Conservation (phyloP, 2,113 vertebrate genomes). For the Chlamydotis undulata region DNA sequence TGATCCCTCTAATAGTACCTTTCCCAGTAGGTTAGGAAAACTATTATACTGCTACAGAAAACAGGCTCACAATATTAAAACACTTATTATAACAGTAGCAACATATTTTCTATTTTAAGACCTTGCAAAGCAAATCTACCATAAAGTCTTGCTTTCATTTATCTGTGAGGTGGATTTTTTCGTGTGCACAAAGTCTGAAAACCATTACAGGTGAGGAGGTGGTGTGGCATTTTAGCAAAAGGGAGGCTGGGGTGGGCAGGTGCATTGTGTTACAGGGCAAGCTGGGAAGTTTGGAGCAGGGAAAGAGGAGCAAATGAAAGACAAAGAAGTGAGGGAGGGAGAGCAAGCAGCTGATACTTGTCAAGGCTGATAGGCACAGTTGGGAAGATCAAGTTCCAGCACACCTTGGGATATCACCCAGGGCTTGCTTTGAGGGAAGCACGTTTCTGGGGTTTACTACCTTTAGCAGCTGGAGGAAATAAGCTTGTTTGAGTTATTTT, state of each 20-base stretch:
- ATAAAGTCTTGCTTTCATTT: not conserved
- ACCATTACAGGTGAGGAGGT: not conserved
- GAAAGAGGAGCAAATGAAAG: not conserved
- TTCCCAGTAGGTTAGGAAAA: not conserved
- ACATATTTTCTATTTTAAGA: not conserved
- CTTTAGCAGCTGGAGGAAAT: not conserved
- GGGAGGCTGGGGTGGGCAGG: not conserved
- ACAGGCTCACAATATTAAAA: not conserved
- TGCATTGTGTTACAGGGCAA: not conserved
- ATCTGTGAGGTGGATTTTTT: not conserved
- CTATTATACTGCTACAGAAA: not conserved
- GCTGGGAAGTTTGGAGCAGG: not conserved
- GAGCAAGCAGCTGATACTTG: accelerated
- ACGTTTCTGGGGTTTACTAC: accelerated
- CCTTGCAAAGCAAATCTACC: not conserved
- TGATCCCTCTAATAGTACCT: not conserved
- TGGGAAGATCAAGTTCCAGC: not conserved
- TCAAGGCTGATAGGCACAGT: not conserved
- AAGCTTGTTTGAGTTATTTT: accelerated
- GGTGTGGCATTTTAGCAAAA: not conserved
- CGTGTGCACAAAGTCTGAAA: not conserved
- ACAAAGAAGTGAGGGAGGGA: not conserved
- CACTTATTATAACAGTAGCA: not conserved
- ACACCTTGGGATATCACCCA: accelerated
- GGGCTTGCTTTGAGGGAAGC: accelerated